phyloP scores from a whole-genome alignment of 2,797 vertebrate genomes.

The Acanthopagrus latus region DNA sequence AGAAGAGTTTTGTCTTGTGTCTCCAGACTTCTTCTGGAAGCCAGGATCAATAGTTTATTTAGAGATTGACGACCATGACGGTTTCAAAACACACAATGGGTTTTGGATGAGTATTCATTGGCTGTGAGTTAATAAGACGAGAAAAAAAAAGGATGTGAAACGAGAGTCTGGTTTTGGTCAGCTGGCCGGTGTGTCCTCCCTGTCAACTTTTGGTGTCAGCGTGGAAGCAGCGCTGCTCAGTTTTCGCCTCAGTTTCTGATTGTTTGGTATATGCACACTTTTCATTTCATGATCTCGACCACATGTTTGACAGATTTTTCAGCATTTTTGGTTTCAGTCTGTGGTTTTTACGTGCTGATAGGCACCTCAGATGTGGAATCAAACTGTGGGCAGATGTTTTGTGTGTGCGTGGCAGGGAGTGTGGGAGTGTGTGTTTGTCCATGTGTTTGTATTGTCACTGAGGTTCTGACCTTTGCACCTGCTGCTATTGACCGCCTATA shows the following conservation, averaged over 20 bases:
- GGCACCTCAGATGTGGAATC: slow-evolving; percentile 8
- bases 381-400: slow-evolving; percentile 1
- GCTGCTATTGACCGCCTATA: slow-evolving; percentile 24
- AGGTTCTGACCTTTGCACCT: slow-evolving; percentile 39
- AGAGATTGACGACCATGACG: neutral
- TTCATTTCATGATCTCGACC: neutral
- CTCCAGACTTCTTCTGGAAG: neutral
- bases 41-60: slow-evolving; percentile 13
- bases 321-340: slow-evolving; percentile 8
- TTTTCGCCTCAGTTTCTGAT: slow-evolving; percentile 13
- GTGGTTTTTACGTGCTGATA: neutral
- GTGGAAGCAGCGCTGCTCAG: neutral
- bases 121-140: neutral
- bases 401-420: neutral
- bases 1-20: neutral
- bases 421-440: slow-evolving; percentile 5
- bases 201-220: neutral
- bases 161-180: slow-evolving; percentile 1
- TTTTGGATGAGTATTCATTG: slow-evolving; percentile 15
- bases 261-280: slow-evolving; percentile 5
- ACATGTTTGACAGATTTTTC: slow-evolving; percentile 42
- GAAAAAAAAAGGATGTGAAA: neutral
- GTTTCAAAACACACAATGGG: neutral
- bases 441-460: slow-evolving; percentile 24
- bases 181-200: slow-evolving; percentile 6